These are phyloP conservation scores for Platichthys flesus DNA, from an alignment of 2,113 vertebrate species.

Conservation along the genomic window DNA sequence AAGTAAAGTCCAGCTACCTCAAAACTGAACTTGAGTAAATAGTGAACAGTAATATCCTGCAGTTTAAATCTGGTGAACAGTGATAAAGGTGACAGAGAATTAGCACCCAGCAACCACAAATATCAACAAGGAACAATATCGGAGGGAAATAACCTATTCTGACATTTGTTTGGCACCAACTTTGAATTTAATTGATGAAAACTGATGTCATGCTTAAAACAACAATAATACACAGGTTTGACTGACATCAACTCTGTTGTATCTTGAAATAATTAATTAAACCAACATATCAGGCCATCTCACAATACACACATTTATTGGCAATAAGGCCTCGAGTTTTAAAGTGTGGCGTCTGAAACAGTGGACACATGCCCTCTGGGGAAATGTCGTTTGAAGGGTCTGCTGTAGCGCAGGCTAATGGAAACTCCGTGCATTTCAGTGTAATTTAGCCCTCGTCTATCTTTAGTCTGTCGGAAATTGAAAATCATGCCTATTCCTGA, in stretches of 20 bases:
- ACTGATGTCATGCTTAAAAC: constrained; percentile 6
- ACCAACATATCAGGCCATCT: background rate
- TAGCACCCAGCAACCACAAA: constrained; percentile 25
- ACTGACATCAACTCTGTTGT: background rate
- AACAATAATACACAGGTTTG: background rate
- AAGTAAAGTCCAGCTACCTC: background rate
- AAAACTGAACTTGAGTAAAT: background rate
- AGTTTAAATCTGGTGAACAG: background rate
- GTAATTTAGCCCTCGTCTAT: constrained; percentile 56
- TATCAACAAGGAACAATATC: constrained; percentile 20
- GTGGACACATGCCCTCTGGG: background rate
- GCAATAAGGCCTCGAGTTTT: background rate
- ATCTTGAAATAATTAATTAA: constrained; percentile 1
- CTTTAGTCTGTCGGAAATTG: constrained; percentile 65
- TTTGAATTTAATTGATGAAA: constrained; percentile 15
- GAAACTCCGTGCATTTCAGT: constrained; percentile 33
- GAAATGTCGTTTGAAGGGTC: constrained; percentile 25
- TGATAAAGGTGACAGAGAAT: background rate
- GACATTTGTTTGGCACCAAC: constrained; percentile 8
- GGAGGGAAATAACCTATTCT: background rate
- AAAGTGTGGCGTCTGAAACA: background rate
- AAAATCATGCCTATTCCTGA: constrained; percentile 55
- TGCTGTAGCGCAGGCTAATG: constrained; percentile 35
- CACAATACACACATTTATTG: too few relatives aligned
- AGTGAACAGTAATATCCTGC: background rate